Conservation (phyloP, 1,140 invertebrate genomes). For the Pachyrhynchus sulphureomaculatus region DNA sequence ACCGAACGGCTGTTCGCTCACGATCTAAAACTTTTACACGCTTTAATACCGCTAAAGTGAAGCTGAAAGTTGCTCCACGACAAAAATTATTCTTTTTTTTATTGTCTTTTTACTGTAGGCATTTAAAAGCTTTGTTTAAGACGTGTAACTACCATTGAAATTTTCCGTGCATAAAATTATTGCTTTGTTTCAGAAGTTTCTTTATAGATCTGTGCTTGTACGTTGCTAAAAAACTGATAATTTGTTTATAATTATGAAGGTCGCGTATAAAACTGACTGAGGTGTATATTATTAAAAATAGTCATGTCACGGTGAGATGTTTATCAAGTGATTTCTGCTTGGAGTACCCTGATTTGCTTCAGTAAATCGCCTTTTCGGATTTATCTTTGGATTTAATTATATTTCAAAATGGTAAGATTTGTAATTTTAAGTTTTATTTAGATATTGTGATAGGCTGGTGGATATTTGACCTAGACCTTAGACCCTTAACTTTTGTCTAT, state of each 20-base stretch:
- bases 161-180: no score
- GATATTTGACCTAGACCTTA: background rate
- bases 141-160: no score
- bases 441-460: background rate
- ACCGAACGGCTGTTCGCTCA: slow-evolving; percentile 2
- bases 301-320: background rate
- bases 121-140: no score
- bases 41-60: background rate
- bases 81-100: background rate
- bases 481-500: no score
- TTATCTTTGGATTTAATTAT: background rate
- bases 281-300: background rate
- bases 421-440: background rate
- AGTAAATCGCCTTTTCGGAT: slow-evolving; percentile 9
- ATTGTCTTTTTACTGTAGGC: background rate
- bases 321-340: slow-evolving; percentile 12
- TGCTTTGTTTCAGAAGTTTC: no score
- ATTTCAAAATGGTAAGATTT: slow-evolving; percentile 10
- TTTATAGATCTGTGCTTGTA: no score
- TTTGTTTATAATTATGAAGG: no score
- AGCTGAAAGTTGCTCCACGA: background rate
- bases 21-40: background rate
- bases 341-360: slow-evolving; percentile 8
- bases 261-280: no score
- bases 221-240: no score